Base-by-base conservation (phyloP, 2,113 vertebrate genomes). In the Lonchura striata region DNA sequence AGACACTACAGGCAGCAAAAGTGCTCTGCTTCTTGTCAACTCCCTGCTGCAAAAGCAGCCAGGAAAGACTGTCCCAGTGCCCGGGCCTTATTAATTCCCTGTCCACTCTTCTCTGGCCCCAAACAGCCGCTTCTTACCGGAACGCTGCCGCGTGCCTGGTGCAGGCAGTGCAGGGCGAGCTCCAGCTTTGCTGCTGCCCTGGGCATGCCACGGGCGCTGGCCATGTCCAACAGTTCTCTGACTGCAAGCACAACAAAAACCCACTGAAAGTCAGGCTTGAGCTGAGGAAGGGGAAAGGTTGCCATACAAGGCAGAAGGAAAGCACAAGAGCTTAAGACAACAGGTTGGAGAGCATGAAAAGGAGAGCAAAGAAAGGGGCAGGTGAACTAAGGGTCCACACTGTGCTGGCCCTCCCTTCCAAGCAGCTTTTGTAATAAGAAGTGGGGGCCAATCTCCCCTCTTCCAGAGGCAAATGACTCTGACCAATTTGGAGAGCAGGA, bases 11-110 rank as follows among this genome's bases (percentile, higher is more conserved):
- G 9, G 16, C 25, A 19, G 52, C 8, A 4, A 21, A 4, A 21
- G 24, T 7, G 52, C 61, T 42, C 4, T 1, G 2, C 42, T 68
- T 13, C 52, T 25, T 31, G 13, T 21, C 1, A 7, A 8, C 18
- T 35, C 2, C 52, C 16, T 50, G 14, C 31, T 10, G 30, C 18
- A 6, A 35, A 5, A 49, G 42, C 60, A 56, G 60, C 15, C 42
- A 50, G 44, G 25, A 66, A 30, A 25, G 53, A 31, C 61, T 50
- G 14, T 42, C 5, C 17, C 60, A n/a, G 35, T 22, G 37, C 2
- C 17, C 44, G 31, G 37, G 27, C 33, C 37, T 44, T 8, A 4
- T 8, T 3, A 7, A 21, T 44, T 59, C 6, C 53, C 31, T 8
- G 22, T 2, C 41, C 41, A 41, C 41, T 41, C 41, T 41, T 41